These are phyloP conservation scores for Iselma pallidipennis DNA, from an alignment of 2,888 invertebrate species.

Conservation along the genomic window DNA sequence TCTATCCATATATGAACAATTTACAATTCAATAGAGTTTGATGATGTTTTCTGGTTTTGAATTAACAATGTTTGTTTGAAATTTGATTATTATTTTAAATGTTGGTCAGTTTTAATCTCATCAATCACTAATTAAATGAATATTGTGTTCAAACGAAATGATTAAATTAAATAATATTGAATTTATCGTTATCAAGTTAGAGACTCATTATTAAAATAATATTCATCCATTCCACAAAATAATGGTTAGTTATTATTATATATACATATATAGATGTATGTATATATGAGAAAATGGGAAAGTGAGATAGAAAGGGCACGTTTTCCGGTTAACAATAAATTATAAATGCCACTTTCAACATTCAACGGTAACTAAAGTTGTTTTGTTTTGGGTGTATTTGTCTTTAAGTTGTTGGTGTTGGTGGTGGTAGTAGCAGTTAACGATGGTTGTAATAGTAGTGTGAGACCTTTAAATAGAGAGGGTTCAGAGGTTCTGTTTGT, in stretches of 20 bases:
- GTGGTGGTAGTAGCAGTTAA: slow-evolving; percentile 6
- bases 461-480: slow-evolving; percentile 16
- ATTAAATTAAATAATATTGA: neutral
- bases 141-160: neutral
- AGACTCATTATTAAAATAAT: too few species aligned
- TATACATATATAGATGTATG: too few species aligned
- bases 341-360: slow-evolving; percentile 19
- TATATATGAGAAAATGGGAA: too few species aligned
- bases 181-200: too few species aligned
- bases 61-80: neutral
- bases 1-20: too few species aligned
- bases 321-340: slow-evolving; percentile 9
- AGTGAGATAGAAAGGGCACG: neutral
- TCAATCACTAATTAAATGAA: neutral
- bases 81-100: neutral
- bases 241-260: too few species aligned
- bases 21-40: too few species aligned
- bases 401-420: slow-evolving; percentile 41
- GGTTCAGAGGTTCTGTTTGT: slow-evolving; percentile 39
- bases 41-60: too few species aligned
- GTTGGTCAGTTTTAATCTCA: neutral
- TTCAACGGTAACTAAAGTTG: slow-evolving; percentile 24
- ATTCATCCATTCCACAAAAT: too few species aligned
- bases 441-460: neutral
- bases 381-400: slow-evolving; percentile 40